A percentile compares a stretch with the other conserved stretches of the same genome.
phyloP scores from a whole-genome alignment of 2,888 invertebrate genomes.

The Clepsis dumicolana region DNA sequence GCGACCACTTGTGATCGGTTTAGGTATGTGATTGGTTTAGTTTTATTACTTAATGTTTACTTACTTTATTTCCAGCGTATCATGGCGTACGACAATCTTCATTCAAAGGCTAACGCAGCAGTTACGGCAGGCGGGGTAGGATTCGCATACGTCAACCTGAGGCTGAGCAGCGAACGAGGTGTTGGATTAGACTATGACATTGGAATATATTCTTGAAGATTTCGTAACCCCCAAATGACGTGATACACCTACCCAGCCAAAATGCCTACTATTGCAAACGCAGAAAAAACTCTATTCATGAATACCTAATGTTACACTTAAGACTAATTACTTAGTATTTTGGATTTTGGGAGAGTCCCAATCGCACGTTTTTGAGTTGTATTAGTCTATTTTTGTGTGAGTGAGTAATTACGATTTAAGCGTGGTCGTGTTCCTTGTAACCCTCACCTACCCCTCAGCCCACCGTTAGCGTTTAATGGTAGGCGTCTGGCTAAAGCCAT shows the following conservation, averaged over 20 bases:
- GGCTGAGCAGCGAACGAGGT: slow-evolving; percentile 59
- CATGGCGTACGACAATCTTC: slow-evolving; percentile 56
- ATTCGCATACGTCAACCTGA: slow-evolving; percentile 57
- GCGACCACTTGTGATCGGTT: too few species aligned
- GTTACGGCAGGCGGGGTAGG: slow-evolving; percentile 63
- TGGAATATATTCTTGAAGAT: slow-evolving; percentile 53
- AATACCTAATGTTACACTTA: too few species aligned
- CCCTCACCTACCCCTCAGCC: too few species aligned
- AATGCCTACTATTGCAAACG: too few species aligned
- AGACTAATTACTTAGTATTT: too few species aligned
- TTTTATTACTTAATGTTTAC: neutral
- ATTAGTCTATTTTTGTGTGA: too few species aligned
- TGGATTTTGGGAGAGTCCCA: too few species aligned
- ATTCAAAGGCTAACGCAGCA: slow-evolving; percentile 54
- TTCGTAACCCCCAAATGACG: neutral
- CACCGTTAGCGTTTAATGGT: neutral
- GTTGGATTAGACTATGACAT: slow-evolving; percentile 60
- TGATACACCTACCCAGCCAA: neutral
- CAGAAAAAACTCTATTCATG: too few species aligned
- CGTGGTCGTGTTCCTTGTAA: too few species aligned
- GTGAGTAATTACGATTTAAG: too few species aligned
- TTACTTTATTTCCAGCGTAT: slow-evolving; percentile 54
- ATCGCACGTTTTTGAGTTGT: too few species aligned
- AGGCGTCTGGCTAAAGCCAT: neutral
- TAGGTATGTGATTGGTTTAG: too few species aligned